A percentile compares a stretch with the other conserved stretches of the same genome.
Evolutionary conservation across 2,888 invertebrate genomes (phyloP).

Genomic region (Tipula unca): DNA sequence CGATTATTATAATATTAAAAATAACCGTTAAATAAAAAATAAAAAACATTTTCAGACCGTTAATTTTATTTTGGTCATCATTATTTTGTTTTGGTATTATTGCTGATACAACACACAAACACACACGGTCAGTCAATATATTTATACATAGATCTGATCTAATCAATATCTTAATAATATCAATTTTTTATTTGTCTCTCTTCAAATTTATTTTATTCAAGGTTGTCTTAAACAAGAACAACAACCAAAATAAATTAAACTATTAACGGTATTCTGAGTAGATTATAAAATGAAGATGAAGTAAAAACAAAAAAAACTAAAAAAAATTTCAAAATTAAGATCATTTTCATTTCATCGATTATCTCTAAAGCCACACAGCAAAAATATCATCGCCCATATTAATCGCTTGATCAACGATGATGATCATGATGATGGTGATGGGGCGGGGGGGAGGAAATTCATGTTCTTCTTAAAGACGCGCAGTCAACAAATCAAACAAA

Average conservation of each 20-base stretch:
- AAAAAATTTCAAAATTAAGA: neutral
- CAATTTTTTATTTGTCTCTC: neutral
- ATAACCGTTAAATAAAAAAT: neutral
- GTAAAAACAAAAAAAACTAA: too few relatives aligned
- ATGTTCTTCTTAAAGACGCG: neutral
- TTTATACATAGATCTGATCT: neutral
- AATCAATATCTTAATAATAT: neutral
- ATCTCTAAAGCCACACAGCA: neutral
- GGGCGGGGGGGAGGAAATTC: neutral
- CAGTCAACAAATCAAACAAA: neutral
- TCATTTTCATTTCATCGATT: slow-evolving; percentile 8
- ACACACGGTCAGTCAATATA: neutral
- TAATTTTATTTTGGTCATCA: neutral
- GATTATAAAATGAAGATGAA: neutral
- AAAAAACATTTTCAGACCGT: neutral
- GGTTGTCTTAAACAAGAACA: neutral
- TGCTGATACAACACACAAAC: neutral
- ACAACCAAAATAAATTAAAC: neutral
- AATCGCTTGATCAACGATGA: neutral
- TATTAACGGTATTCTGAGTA: slow-evolving; percentile 14
- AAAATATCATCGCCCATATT: neutral
- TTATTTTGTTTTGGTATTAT: neutral
- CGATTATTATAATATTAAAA: neutral
- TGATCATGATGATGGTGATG: neutral
- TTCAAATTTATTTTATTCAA: neutral